These are phyloP conservation scores for Channallabes apus DNA, from an alignment of 2,797 vertebrate genomes.

Conservation along the genomic window DNA sequence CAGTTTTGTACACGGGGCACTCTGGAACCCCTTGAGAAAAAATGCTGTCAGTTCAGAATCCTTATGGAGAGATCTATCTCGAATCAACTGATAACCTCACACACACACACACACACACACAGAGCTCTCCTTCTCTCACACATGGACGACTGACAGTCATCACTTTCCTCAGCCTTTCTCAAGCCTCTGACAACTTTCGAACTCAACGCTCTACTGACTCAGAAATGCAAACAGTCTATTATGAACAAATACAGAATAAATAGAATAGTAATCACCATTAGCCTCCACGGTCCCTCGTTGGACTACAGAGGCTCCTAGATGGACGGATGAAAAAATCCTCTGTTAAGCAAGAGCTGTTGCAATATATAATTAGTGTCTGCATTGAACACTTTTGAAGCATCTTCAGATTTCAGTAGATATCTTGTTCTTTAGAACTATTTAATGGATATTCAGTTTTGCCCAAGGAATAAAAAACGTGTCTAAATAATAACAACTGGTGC, in stretches of 20 bases:
- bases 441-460: too few relatives aligned
- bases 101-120: slow-evolving; percentile 11
- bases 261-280: too few relatives aligned
- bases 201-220: not conserved
- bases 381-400: not conserved
- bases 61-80: not conserved
- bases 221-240: not conserved
- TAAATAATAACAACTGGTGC: not conserved
- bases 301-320: too few relatives aligned
- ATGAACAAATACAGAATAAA: not conserved
- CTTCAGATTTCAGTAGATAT: not conserved
- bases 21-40: not conserved
- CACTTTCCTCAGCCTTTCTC: slow-evolving; percentile 6
- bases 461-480: not conserved
- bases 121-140: not conserved
- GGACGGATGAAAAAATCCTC: too few relatives aligned
- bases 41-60: slow-evolving; percentile 8
- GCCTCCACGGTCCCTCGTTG: too few relatives aligned
- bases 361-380: not conserved
- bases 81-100: slow-evolving; percentile 12
- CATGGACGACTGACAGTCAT: slow-evolving; percentile 29
- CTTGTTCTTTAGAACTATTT: too few relatives aligned
- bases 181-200: slow-evolving; percentile 15
- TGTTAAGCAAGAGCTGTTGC: not conserved
- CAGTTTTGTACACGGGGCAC: not conserved